A percentile compares a stretch with the other conserved stretches of the same genome.
Evolutionary conservation across 2,113 vertebrate genomes (phyloP).

Genomic region (Corythoichthys haematopterus): DNA sequence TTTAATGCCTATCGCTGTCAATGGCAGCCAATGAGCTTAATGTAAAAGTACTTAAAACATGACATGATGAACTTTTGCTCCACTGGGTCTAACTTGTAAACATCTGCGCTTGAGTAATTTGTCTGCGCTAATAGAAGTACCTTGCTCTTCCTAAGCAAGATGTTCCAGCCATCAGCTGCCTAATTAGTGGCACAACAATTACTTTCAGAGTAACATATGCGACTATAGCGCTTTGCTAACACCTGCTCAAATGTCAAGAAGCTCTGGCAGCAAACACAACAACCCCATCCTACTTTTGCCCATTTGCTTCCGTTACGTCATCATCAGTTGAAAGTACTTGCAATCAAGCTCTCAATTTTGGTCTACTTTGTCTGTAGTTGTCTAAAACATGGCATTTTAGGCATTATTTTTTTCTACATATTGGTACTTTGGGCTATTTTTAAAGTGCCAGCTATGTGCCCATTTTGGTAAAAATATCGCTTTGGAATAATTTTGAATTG

Average conservation of each 20-base stretch:
- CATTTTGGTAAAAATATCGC: no score
- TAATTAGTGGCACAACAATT: slow-evolving; percentile 41
- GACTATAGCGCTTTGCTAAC: slow-evolving; percentile 28
- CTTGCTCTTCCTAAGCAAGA: slow-evolving; percentile 39
- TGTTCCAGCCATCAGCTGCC: slow-evolving; percentile 43
- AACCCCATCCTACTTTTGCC: no score
- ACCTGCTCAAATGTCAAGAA: slow-evolving; percentile 22
- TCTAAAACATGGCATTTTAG: no score
- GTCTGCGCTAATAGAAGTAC: slow-evolving; percentile 41
- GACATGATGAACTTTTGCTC: slow-evolving; percentile 38
- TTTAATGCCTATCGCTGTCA: no score
- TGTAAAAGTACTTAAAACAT: slow-evolving; percentile 27
- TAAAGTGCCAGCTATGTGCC: no score
- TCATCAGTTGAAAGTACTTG: no score
- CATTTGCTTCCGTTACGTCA: no score
- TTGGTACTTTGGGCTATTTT: no score
- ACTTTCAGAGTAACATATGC: slow-evolving; percentile 19
- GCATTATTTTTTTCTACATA: no score
- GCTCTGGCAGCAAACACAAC: neutral
- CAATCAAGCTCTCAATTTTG: no score
- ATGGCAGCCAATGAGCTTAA: neutral
- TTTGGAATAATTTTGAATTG: no score
- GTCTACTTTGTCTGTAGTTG: no score
- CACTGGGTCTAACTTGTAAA: slow-evolving; percentile 31
- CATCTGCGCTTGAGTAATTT: slow-evolving; percentile 43